Conservation (phyloP, 2,888 invertebrate genomes). For the Elegia similella region DNA sequence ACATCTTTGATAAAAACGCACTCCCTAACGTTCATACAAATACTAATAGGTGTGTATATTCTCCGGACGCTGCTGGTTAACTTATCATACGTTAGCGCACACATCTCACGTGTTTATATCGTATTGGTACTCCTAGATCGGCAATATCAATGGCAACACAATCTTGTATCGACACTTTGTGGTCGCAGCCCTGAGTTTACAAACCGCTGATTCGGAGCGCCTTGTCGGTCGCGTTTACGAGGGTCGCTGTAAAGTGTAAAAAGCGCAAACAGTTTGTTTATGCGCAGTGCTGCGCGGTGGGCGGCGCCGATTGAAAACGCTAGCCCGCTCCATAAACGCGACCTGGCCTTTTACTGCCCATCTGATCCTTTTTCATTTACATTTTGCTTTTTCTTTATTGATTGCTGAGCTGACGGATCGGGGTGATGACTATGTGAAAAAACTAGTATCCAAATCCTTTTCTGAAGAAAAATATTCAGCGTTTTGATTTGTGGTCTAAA, state of each 20-base stretch:
- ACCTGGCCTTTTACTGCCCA: constrained; percentile 60
- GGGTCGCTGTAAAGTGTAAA: constrained; percentile 75
- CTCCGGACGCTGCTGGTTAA: no score
- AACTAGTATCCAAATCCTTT: not conserved
- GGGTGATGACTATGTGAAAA: not conserved
- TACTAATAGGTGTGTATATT: no score
- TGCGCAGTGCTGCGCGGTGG: constrained; percentile 52
- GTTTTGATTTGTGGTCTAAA: not conserved
- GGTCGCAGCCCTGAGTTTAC: constrained; percentile 39
- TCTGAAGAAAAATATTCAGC: not conserved
- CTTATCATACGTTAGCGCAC: no score
- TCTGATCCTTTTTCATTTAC: constrained; percentile 30
- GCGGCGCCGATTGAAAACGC: constrained; percentile 51
- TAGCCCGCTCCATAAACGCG: constrained; percentile 47
- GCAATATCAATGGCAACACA: no score
- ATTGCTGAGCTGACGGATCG: constrained; percentile 12
- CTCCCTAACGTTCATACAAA: no score
- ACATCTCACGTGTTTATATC: no score
- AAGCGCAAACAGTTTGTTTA: constrained; percentile 78
- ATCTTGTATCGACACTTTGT: constrained; percentile 1
- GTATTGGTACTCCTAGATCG: no score
- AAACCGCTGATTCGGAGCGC: constrained; percentile 71
- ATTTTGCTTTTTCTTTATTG: constrained; percentile 21
- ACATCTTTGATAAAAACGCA: no score
- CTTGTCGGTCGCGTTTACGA: constrained; percentile 73